Conservation (phyloP, 2,113 vertebrate species). For the Coreoperca whiteheadi region DNA sequence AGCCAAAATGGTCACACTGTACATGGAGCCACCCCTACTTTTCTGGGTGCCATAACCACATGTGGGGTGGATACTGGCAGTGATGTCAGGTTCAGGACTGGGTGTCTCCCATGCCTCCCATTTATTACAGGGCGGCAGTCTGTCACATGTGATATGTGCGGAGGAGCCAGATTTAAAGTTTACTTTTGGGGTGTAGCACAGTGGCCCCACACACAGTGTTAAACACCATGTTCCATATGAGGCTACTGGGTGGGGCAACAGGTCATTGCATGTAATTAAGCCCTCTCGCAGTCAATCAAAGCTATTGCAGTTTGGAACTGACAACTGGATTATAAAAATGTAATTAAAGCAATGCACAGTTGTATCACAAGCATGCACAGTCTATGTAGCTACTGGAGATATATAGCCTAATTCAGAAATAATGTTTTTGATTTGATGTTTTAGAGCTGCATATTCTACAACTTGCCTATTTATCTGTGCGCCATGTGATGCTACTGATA, state of each 20-base stretch:
- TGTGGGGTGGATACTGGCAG: conserved; percentile 49
- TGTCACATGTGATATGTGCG: conserved; percentile 43
- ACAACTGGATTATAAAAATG: conserved; percentile 36
- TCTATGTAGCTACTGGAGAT: not conserved
- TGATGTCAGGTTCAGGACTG: conserved; percentile 67
- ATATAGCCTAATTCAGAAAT: conserved; percentile 4
- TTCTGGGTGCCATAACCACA: conserved; percentile 59
- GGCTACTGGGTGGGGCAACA: conserved; percentile 73
- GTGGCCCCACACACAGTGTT: conserved; percentile 66
- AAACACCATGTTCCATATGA: conserved; percentile 69
- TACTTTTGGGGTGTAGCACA: conserved; percentile 73
- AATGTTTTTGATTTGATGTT: not conserved
- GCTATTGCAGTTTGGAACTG: conserved; percentile 30
- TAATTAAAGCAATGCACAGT: not conserved
- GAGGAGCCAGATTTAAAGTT: conserved; percentile 67
- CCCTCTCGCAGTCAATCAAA: conserved; percentile 45
- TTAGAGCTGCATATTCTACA: not conserved
- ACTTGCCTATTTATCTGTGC: not conserved
- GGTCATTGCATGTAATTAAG: conserved; percentile 65
- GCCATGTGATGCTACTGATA: not conserved
- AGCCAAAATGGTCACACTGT: conserved; percentile 34
- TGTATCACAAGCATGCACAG: not conserved
- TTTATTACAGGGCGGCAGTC: conserved; percentile 69
- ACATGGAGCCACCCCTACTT: not conserved
- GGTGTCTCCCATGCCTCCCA: conserved; percentile 45